Evolutionary conservation across 1,140 invertebrate species (phyloP).

Genomic region (Ctenoplectra terminalis): DNA sequence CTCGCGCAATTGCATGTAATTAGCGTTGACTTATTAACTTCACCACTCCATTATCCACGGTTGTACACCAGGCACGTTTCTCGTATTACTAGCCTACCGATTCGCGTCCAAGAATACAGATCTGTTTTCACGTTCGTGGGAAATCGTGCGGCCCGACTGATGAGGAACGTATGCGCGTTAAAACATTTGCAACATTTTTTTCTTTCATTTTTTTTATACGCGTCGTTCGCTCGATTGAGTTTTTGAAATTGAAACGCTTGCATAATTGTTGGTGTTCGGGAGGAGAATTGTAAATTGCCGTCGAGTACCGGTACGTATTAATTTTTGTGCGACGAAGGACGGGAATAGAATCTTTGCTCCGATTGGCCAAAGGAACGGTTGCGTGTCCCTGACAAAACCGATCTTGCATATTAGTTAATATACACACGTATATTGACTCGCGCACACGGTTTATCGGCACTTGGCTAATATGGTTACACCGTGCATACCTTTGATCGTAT

Average conservation of each 20-base stretch:
- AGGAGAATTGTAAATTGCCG: not conserved
- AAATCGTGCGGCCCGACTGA: not conserved
- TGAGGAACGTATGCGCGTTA: not conserved
- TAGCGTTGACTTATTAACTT: constrained; percentile 52
- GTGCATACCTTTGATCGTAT: constrained; percentile 24
- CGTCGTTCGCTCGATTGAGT: not conserved
- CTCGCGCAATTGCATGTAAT: constrained; percentile 43
- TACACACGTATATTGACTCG: constrained; percentile 9
- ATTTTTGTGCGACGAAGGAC: not conserved
- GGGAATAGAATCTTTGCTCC: not conserved
- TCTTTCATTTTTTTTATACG: not conserved
- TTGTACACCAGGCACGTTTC: not conserved
- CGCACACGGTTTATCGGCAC: not conserved
- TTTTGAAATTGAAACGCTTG: constrained; percentile 5
- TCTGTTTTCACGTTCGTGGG: not conserved
- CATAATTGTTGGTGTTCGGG: not conserved
- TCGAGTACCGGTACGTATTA: not conserved
- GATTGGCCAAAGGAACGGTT: not conserved
- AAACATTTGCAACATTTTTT: not conserved
- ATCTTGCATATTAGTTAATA: constrained; percentile 40
- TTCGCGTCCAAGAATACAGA: not conserved
- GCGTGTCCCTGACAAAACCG: constrained; percentile 17
- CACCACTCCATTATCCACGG: constrained; percentile 18
- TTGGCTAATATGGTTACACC: constrained; percentile 35
- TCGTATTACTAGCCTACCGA: constrained; percentile 3